A percentile compares a stretch with the other conserved stretches of the same genome.
These are phyloP conservation scores for Serilophus lunatus DNA, from an alignment of 2,113 vertebrate species.

Conservation along the genomic window DNA sequence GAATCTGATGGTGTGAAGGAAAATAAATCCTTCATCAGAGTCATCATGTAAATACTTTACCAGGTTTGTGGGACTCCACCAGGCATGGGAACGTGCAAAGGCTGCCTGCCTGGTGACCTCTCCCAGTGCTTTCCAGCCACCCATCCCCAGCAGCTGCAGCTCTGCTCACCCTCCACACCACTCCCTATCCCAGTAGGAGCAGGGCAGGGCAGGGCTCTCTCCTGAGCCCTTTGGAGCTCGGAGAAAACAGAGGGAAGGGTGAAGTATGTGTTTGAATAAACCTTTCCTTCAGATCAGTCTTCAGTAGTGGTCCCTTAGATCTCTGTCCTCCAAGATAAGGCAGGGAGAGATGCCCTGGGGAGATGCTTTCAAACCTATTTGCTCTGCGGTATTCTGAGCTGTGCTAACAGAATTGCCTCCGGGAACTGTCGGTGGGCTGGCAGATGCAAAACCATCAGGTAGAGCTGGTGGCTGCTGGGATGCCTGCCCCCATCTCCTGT, in stretches of 20 bases:
- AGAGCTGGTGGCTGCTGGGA: neutral
- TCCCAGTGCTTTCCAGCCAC: neutral
- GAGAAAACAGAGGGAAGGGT: neutral
- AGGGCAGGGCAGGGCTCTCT: neutral
- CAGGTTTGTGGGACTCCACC: neutral
- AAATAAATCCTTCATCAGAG: neutral
- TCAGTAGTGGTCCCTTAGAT: conserved; percentile 38
- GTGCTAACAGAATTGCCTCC: neutral
- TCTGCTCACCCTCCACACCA: accelerated
- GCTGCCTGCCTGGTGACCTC: neutral
- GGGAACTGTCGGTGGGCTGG: neutral
- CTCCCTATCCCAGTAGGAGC: neutral
- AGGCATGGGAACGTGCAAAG: neutral
- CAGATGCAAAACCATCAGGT: neutral
- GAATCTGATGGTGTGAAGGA: neutral
- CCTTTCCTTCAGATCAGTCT: neutral
- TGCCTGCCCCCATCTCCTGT: neutral
- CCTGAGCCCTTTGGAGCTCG: neutral
- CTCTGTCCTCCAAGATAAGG: neutral
- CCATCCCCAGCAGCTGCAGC: neutral
- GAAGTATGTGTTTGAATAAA: neutral
- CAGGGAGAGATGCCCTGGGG: neutral
- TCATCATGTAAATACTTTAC: conserved; percentile 44
- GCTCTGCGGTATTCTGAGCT: neutral
- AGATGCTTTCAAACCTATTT: neutral